phyloP scores from a whole-genome alignment of 2,797 vertebrate genomes.

The Furcifer pardalis region DNA sequence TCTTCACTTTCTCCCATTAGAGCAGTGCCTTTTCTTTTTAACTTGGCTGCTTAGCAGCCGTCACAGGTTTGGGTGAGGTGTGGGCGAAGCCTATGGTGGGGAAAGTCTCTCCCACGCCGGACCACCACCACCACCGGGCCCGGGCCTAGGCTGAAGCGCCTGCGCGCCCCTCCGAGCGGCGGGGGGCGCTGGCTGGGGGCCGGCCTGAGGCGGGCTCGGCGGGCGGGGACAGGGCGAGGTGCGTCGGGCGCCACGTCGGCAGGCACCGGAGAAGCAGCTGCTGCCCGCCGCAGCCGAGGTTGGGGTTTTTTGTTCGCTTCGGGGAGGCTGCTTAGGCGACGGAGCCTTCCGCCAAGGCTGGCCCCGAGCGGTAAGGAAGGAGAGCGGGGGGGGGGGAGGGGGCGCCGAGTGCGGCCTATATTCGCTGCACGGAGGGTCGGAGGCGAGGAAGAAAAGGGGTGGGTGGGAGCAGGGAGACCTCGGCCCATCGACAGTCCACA shows the following conservation, averaged over 20 bases:
- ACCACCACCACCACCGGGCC: neutral
- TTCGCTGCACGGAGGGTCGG: neutral
- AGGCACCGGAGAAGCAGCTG: slow-evolving; percentile 40
- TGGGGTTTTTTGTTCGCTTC: neutral
- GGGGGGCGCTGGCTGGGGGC: slow-evolving; percentile 46
- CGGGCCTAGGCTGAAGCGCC: slow-evolving; percentile 23
- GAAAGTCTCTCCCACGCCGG: no score
- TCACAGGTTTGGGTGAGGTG: rapidly evolving
- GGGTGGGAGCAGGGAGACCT: neutral
- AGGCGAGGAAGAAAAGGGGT: no score
- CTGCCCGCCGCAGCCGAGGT: neutral
- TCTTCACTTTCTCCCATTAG: no score
- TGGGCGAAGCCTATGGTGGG: neutral
- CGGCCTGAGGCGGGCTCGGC: slow-evolving; percentile 56
- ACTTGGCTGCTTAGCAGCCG: neutral
- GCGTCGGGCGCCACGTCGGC: slow-evolving; percentile 76
- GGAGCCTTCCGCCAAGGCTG: no score
- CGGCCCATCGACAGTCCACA: neutral
- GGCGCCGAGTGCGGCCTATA: neutral
- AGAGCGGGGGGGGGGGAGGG: neutral
- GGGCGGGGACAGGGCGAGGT: slow-evolving; percentile 59
- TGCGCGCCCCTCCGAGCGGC: slow-evolving; percentile 48
- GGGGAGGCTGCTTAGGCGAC: neutral
- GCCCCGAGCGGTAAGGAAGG: neutral
- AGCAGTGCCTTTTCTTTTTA: no score